Percentiles rank a stretch among this genome's conserved stretches.
Conservation (phyloP, 2,113 vertebrate species). For the Accipiter virgatus region DNA sequence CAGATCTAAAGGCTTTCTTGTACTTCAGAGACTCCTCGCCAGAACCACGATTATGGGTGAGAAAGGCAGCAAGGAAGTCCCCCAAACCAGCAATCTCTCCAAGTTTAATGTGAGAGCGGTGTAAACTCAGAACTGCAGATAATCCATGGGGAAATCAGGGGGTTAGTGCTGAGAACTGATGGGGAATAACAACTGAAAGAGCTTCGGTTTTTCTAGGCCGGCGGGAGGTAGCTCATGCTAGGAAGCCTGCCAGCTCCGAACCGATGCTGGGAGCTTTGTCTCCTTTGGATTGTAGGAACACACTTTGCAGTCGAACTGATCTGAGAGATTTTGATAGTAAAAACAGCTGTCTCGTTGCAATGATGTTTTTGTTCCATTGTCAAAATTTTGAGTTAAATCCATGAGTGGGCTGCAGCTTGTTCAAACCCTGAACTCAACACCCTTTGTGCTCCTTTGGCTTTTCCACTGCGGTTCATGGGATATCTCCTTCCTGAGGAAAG, state of each 20-base stretch:
- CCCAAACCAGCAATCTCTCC: neutral
- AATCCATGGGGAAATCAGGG: conserved; percentile 38
- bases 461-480: conserved; percentile 22
- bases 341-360: conserved; percentile 56
- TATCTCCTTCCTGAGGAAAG: conserved; percentile 50
- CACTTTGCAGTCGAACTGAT: conserved; percentile 43
- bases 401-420: conserved; percentile 44
- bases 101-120: neutral
- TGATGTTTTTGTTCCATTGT: conserved; percentile 57
- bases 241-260: conserved; percentile 28
- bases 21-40: neutral
- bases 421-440: conserved; percentile 39
- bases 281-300: conserved; percentile 6
- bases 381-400: conserved; percentile 53
- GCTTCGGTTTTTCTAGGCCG: conserved; percentile 50
- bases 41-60: neutral
- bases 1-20: neutral
- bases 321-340: conserved; percentile 57
- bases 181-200: conserved; percentile 59
- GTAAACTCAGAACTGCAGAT: conserved; percentile 37
- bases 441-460: conserved; percentile 53
- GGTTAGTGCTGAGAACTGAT: conserved; percentile 47
- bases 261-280: conserved; percentile 34
- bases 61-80: neutral
- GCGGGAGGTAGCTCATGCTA: conserved; percentile 39